Evolutionary conservation across 2,888 invertebrate species (phyloP).

Genomic region (Antheraea assamensis): DNA sequence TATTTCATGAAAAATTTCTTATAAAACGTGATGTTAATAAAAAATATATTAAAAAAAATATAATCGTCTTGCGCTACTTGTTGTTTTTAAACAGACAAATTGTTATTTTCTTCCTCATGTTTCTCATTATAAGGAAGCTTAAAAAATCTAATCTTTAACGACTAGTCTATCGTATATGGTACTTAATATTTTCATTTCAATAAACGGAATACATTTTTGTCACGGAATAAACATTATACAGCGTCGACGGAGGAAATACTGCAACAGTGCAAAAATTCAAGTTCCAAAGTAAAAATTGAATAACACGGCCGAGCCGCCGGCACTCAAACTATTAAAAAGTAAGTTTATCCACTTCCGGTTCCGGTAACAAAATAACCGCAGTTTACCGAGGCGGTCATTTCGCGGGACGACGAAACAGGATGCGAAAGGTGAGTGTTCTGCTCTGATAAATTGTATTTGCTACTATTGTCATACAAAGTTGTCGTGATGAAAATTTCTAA

Average conservation of each 20-base stretch:
- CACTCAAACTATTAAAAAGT: constrained; percentile 68
- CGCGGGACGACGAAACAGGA: neutral
- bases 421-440: neutral
- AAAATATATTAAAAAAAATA: too few species aligned
- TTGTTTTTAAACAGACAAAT: too few species aligned
- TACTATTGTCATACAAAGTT: neutral
- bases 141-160: too few species aligned
- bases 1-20: too few species aligned
- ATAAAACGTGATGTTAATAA: too few species aligned
- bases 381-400: neutral
- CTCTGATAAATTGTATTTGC: neutral
- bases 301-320: constrained; percentile 42
- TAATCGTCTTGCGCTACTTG: too few species aligned
- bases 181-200: neutral
- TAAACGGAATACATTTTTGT: neutral
- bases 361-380: neutral
- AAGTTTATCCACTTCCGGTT: constrained; percentile 17
- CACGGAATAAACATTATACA: neutral
- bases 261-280: constrained; percentile 22
- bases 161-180: neutral
- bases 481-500: neutral
- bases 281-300: constrained; percentile 54
- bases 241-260: neutral
- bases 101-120: too few species aligned
- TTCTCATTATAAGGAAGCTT: too few species aligned